A percentile compares a stretch with the other conserved stretches of the same genome.
phyloP scores from a whole-genome alignment of 2,888 invertebrate genomes.

The Baronia brevicornis region DNA sequence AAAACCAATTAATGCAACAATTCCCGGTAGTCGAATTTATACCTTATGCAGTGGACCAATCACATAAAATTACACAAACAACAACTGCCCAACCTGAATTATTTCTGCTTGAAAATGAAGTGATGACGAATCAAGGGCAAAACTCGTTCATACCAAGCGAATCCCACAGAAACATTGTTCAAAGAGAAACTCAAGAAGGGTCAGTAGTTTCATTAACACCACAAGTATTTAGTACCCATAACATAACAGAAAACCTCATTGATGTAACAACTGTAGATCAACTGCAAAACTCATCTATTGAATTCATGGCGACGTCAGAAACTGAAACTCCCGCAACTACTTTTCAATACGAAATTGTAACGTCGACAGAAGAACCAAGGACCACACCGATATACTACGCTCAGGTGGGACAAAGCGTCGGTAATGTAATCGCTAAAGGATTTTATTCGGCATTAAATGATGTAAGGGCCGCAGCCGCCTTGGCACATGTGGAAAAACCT shows the following conservation, averaged over 20 bases:
- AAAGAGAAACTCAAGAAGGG: constrained; percentile 56
- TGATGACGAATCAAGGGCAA: constrained; percentile 37
- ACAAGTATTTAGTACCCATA: constrained; percentile 34
- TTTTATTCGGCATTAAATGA: constrained; percentile 78
- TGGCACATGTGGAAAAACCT: constrained; percentile 75
- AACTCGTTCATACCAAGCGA: constrained; percentile 38
- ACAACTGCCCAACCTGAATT: constrained; percentile 30
- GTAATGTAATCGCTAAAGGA: constrained; percentile 50
- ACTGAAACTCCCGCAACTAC: constrained; percentile 47
- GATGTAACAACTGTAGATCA: constrained; percentile 34
- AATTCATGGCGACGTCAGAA: constrained; percentile 35
- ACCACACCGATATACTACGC: constrained; percentile 65
- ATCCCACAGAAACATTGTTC: constrained; percentile 46
- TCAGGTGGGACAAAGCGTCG: constrained; percentile 59
- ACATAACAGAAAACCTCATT: constrained; percentile 38
- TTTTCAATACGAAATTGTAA: constrained; percentile 43
- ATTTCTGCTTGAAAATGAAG: constrained; percentile 47
- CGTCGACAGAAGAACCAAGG: constrained; percentile 37
- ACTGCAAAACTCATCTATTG: constrained; percentile 40
- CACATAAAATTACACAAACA: constrained; percentile 26
- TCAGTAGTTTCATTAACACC: constrained; percentile 44
- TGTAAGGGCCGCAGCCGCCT: constrained; percentile 76
- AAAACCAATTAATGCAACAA: constrained; percentile 52
- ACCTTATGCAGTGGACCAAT: constrained; percentile 50
- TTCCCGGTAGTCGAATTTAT: constrained; percentile 59